Evolutionary conservation across 2,113 vertebrate species (phyloP), one percentile per base, ranked within the genome.

Genomic region (Paradoxurus hermaphroditus): DNA sequence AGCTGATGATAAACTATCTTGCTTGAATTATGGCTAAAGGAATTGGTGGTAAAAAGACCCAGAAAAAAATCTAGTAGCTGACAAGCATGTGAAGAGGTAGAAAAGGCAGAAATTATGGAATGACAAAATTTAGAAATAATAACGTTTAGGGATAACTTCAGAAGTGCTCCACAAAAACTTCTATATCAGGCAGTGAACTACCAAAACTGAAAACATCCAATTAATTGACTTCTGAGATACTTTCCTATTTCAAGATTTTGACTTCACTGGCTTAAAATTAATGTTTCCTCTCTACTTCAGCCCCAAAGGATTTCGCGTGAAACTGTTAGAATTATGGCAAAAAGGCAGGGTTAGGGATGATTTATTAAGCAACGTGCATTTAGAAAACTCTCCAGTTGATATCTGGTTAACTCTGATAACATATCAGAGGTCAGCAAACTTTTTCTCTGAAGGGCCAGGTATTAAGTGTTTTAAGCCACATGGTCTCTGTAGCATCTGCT

Each of bases 241-340:
- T 95, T 96, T n/a, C 7, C 16, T 91, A 46, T 78, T 91, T 94
- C 16, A 95, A 46, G 56, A 79, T 89, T 89, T 92, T 90, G 72
- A 51, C 29, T 95, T 73, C 18, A 75, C 18, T 83, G 84, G 6
- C 36, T 92, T 92, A 82, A 96, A 73, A 89, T 68, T 73, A 87
- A 63, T 91, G 56, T 11, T 49, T 70, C 25, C 51, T 68, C 49
- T 81, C 39, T 19, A 49, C 25, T 39, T 73, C 72, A 73, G 39
- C n/a, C 59, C 36, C 11, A 25, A 39, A 91, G 6, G n/a, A 78
- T 36, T 90, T 96, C 18, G 5, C 3, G 82, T 73, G 46, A 46
- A 84, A 75, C 5, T 75, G 4, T 81, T 81, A 84, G 53, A 25
- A 53, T 73, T 84, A 5, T 87, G 27, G 27, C 83, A 21, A 13